Percentiles rank a stretch among this genome's conserved stretches.
Evolutionary conservation across 2,113 vertebrate genomes (phyloP).

Genomic region (Equus quagga): DNA sequence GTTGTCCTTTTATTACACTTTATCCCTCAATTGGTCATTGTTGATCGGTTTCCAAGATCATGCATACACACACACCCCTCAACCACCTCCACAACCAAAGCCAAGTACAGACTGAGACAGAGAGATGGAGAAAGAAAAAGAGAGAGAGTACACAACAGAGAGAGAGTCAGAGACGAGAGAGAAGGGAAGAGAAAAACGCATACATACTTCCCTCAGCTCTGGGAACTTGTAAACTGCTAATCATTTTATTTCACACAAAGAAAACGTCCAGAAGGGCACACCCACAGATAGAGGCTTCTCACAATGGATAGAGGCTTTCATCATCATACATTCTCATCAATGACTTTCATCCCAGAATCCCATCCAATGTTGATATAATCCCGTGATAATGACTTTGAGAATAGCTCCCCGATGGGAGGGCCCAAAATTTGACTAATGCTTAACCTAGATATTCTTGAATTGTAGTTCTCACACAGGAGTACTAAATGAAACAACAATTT

Average conservation of each 20-base stretch:
- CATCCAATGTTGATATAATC: neutral
- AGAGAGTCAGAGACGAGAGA: neutral
- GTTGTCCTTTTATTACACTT: neutral
- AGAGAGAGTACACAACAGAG: neutral
- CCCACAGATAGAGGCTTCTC: neutral
- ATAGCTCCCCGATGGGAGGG: neutral
- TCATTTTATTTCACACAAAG: neutral
- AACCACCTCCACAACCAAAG: neutral
- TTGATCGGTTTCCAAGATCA: neutral
- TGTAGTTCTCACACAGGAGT: neutral
- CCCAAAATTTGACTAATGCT: neutral
- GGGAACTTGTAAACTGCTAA: neutral
- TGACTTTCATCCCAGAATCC: neutral
- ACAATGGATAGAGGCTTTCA: neutral
- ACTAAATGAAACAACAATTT: neutral
- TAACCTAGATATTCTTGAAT: neutral
- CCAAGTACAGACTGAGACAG: neutral
- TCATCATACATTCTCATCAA: neutral
- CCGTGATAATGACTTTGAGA: neutral
- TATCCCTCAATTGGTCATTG: neutral
- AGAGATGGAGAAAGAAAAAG: rapidly evolving
- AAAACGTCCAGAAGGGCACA: neutral
- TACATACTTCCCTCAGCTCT: neutral
- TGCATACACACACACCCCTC: neutral
- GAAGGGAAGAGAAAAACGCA: neutral